Evolutionary conservation across 2,888 invertebrate genomes (phyloP), one percentile per base, ranked within the genome.

Genomic region (Leptinotarsa peninsularis): DNA sequence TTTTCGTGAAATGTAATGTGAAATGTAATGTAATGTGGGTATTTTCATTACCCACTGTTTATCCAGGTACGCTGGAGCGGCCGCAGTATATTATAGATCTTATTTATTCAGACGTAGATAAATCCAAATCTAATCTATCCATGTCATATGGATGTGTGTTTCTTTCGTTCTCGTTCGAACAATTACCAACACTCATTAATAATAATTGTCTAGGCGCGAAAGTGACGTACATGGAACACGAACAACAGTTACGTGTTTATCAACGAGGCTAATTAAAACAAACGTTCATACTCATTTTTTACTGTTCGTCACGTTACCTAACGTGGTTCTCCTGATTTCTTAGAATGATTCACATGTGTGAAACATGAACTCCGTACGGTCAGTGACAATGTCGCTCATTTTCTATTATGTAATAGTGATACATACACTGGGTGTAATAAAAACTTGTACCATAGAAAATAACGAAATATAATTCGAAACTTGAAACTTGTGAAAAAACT

Each of bases 261-360:
- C 21, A 69, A 43, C 58, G 18, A 69, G 69, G 49, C 69, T 49
- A 56, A 69, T 69, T 69, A 33, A 63, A 63, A 63, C n/a, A n/a
- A 21, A 54, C 54, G n/a, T 27, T 18, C 23, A 52, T 67, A n/a
- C 52, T 50, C 18, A 33, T 69, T 69, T 58, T 63, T 17, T 33
- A 15, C n/a, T 17, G 14, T 17, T 27, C 27, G n/a, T n/a, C 27
- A 27, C 63, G 27, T n/a, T 33, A 15, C 4, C 33, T 5, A 63
- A 63, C 63, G 10, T 33, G 27, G 27, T 60, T 17, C 23, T 23
- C 27, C 14, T 17, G 17, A 27, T 4, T 27, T 33, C 63, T 23
- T n/a, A 10, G 2, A 18, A 13, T 18, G 18, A 58, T 18, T 13
- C 58, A 18, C n/a, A 58, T 58, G 21, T 13, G 13, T 58, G 58